Conservation (phyloP, 1,140 invertebrate genomes). For the Drosophila azteca region DNA sequence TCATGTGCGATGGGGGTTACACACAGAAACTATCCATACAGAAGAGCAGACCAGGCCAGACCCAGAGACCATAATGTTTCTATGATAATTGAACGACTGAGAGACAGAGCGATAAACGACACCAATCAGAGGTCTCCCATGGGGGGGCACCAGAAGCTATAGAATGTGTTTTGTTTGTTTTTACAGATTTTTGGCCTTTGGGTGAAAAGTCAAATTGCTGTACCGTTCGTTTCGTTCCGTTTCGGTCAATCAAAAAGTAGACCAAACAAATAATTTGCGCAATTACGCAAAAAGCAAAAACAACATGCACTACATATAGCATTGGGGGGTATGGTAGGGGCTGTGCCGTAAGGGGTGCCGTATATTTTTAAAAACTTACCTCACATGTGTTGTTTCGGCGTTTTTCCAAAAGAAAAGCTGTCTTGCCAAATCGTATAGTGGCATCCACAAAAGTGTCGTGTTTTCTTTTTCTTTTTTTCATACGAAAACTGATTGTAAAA, state of each 20-base stretch:
- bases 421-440: conserved; percentile 53
- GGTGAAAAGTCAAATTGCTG: conserved; percentile 74
- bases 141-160: conserved; percentile 19
- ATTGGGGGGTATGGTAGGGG: neutral
- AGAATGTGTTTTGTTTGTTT: conserved; percentile 27
- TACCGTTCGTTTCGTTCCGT: conserved; percentile 29
- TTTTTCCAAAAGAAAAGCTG: conserved; percentile 27
- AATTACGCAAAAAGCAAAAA: conserved; percentile 65
- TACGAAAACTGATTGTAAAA: conserved; percentile 37
- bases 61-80: neutral
- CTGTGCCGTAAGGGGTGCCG: too few species aligned
- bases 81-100: conserved; percentile 76
- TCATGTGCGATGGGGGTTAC: conserved; percentile 26
- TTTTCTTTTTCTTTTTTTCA: conserved; percentile 12
- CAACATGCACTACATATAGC: conserved; percentile 6
- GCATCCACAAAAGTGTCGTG: conserved; percentile 49
- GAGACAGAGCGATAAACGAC: conserved; percentile 45
- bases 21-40: neutral
- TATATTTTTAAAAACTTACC: conserved; percentile 53
- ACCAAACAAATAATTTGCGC: conserved; percentile 77
- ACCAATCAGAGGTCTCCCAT: conserved; percentile 48
- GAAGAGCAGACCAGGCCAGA: too few species aligned
- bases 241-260: conserved; percentile 72
- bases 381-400: conserved; percentile 12
- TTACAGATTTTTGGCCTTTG: conserved; percentile 44